These are phyloP conservation scores for Nothura maculosa DNA, from an alignment of 2,797 vertebrate genomes.

Conservation along the genomic window DNA sequence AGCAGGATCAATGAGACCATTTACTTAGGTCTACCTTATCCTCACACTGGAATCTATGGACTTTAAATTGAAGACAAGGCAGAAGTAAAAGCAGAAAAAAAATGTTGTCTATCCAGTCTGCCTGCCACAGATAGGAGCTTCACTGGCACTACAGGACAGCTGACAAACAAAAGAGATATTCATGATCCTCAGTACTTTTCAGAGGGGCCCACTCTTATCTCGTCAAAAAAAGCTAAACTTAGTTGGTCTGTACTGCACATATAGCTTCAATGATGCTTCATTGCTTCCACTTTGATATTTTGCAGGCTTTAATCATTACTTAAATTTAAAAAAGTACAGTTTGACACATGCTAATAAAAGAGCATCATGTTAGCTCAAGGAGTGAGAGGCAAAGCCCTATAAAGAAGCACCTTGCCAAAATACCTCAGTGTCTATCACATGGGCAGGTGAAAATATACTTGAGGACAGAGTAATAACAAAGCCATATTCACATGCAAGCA, in stretches of 20 bases:
- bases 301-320: neutral
- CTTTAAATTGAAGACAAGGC: neutral
- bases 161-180: conserved; percentile 64
- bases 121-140: conserved; percentile 43
- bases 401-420: conserved; percentile 9
- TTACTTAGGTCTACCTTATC: neutral
- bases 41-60: neutral
- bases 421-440: neutral
- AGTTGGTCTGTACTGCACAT: conserved; percentile 8
- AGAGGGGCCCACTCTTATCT: neutral
- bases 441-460: conserved; percentile 29
- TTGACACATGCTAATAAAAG: conserved; percentile 36
- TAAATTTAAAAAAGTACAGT: conserved; percentile 19
- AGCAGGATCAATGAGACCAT: neutral
- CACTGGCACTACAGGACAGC: conserved; percentile 4
- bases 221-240: conserved; percentile 38
- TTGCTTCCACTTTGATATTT: conserved; percentile 15
- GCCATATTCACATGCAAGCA: conserved; percentile 30
- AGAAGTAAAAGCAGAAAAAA: conserved; percentile 6
- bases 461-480: conserved; percentile 20
- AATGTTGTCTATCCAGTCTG: conserved; percentile 20
- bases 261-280: too few species aligned
- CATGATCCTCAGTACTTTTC: neutral
- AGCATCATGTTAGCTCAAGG: conserved; percentile 2
- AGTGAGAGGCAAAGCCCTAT: neutral